These are phyloP conservation scores for Merodon equestris DNA, from an alignment of 2,888 invertebrate genomes.

Conservation along the genomic window DNA sequence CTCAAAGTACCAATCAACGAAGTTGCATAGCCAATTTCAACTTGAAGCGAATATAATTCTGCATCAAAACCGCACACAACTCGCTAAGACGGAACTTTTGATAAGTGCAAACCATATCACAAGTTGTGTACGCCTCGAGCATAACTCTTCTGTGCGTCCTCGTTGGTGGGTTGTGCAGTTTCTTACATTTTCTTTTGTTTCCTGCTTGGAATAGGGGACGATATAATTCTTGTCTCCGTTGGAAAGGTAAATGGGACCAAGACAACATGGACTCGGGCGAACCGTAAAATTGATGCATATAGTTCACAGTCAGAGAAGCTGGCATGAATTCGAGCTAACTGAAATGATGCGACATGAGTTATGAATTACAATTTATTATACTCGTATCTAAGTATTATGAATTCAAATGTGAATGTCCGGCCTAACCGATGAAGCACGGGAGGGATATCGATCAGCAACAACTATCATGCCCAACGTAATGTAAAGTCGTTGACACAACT, in stretches of 20 bases:
- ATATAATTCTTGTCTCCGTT: too few relatives aligned
- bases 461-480: too few relatives aligned
- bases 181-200: not conserved
- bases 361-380: too few relatives aligned
- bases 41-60: not conserved
- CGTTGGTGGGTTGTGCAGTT: not conserved
- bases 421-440: too few relatives aligned
- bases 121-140: slow-evolving; percentile 3
- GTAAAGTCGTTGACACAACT: not conserved
- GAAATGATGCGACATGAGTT: slow-evolving; percentile 1
- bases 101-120: slow-evolving; percentile 13
- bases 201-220: too few relatives aligned
- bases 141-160: not conserved
- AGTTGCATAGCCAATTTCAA: slow-evolving; percentile 3
- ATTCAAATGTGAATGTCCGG: too few relatives aligned
- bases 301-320: not conserved
- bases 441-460: too few relatives aligned
- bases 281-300: not conserved
- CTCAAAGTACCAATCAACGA: not conserved
- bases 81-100: not conserved
- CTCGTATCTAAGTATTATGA: too few relatives aligned
- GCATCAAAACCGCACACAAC: not conserved
- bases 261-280: not conserved
- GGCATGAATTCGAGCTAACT: not conserved
- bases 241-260: too few relatives aligned